Evolutionary conservation across 2,888 invertebrate species (phyloP), one percentile per base, ranked within the genome.

Genomic region (Scelioninae gen. 2): DNA sequence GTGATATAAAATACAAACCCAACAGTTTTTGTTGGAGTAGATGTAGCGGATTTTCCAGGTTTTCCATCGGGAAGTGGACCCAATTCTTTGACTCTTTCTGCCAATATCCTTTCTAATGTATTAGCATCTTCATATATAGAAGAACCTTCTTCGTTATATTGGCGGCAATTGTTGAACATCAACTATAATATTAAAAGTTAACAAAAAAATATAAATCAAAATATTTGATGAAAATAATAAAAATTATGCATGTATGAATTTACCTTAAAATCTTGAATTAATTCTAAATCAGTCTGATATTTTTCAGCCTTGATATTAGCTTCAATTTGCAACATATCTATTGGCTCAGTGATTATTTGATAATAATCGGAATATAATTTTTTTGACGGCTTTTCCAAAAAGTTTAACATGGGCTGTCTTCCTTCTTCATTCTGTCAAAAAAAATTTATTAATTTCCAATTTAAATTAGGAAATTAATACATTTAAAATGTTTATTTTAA

Each of bases 91-190:
- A 96, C 89, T 85, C 94, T 95, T 68, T 94, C 94, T 84, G 92
- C 91, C 75, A 98, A 88, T 4, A 95, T 91, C 74, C 92, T 91
- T 83, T 98, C 97, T 60, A 98, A 88, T 22, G 92, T 90, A 81
- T 92, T 94, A 1, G 98, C 97, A 87, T 98, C 98, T 80, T 96
- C 95, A 82, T 96, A 97, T 77, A 99, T 97, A 84, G 94, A 92
- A 0, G 98, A 98, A 7, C 95, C 94, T 86, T 97, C 95, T 86
- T 98, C 98, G 85, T 99, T 99, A 86, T 96, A 99, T 78, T 95
- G 94, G 0, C 97, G 93, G 82, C 98, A 98, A 87, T 99, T 99
- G 67, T 92, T 91, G 87, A 99, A 98, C 97, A 99, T 97, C n/a
- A 97, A 88, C 77, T 94, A 89, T 81, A 92, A 93, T 84, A n/a